phyloP scores from a whole-genome alignment of 2,888 invertebrate genomes.

The Epistrophe grossulariae region DNA sequence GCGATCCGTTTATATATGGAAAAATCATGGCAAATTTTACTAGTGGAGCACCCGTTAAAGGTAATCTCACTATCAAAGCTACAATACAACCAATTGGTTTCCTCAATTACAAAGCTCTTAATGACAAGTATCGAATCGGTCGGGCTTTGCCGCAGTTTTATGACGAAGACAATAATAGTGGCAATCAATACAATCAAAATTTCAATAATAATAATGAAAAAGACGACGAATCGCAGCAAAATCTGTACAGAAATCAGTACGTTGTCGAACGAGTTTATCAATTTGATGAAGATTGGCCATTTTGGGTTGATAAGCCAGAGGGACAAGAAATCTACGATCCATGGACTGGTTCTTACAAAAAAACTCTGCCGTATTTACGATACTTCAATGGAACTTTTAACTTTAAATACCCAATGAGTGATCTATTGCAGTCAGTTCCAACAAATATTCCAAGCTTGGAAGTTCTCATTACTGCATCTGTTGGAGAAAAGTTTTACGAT shows the following conservation, averaged over 20 bases:
- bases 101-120: constrained; percentile 85
- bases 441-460: constrained; percentile 87
- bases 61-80: constrained; percentile 94
- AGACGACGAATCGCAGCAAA: constrained; percentile 76
- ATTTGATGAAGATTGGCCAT: constrained; percentile 92
- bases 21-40: constrained; percentile 97
- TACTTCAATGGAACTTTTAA: constrained; percentile 94
- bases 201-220: constrained; percentile 49
- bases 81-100: constrained; percentile 89
- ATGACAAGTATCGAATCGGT: constrained; percentile 85
- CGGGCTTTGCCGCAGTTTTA: constrained; percentile 79
- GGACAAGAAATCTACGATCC: constrained; percentile 83
- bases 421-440: constrained; percentile 87
- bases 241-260: constrained; percentile 85
- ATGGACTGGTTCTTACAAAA: constrained; percentile 84
- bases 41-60: constrained; percentile 94
- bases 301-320: constrained; percentile 90
- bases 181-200: constrained; percentile 78
- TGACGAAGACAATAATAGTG: constrained; percentile 77
- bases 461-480: constrained; percentile 92
- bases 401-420: constrained; percentile 93
- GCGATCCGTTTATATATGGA: constrained; percentile 92
- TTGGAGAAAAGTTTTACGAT: constrained; percentile 94
- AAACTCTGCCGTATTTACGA: constrained; percentile 89
- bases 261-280: constrained; percentile 90